Percentiles rank a stretch among this genome's conserved stretches.
Evolutionary conservation across 2,888 invertebrate species (phyloP).

Genomic region (Boloria selene): DNA sequence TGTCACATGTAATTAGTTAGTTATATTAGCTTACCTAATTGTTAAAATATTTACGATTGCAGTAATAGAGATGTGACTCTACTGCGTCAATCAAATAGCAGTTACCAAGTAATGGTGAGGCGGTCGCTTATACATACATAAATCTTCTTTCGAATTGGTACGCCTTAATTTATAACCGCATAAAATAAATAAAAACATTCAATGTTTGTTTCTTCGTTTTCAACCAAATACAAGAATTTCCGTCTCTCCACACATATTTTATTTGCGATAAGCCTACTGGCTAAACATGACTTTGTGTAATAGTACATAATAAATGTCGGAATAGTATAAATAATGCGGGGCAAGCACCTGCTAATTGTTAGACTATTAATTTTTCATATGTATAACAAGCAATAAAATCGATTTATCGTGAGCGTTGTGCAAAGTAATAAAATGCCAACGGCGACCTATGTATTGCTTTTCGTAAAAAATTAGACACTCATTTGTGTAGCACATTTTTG

Average conservation of each 20-base stretch:
- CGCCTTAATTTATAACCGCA: slow-evolving; percentile 49
- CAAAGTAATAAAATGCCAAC: slow-evolving; percentile 29
- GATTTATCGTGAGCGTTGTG: slow-evolving; percentile 31
- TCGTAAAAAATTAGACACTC: slow-evolving; percentile 15
- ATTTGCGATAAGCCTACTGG: slow-evolving; percentile 13
- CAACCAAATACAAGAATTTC: slow-evolving; percentile 1
- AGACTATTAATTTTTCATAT: slow-evolving; percentile 32
- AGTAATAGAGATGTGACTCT: slow-evolving; percentile 17
- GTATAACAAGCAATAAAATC: slow-evolving; percentile 34
- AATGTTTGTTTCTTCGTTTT: slow-evolving; percentile 26
- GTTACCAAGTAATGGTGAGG: slow-evolving; percentile 37
- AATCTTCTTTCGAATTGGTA: slow-evolving; percentile 48
- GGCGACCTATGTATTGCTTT: slow-evolving; percentile 25
- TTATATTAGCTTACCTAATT: slow-evolving; percentile 17
- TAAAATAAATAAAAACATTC: slow-evolving; percentile 42
- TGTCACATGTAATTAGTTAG: slow-evolving; percentile 19
- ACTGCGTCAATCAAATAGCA: slow-evolving; percentile 23
- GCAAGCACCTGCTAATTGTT: slow-evolving; percentile 35
- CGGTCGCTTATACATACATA: slow-evolving; percentile 48
- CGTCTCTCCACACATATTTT: background rate
- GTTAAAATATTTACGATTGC: slow-evolving; percentile 28
- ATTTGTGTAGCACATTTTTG: background rate
- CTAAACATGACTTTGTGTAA: slow-evolving; percentile 19
- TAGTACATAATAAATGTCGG: slow-evolving; percentile 22
- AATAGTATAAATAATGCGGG: slow-evolving; percentile 25